Evolutionary conservation across 2,888 invertebrate species (phyloP), one percentile per base, ranked within the genome.

Genomic region (Orchesella flavescens): DNA sequence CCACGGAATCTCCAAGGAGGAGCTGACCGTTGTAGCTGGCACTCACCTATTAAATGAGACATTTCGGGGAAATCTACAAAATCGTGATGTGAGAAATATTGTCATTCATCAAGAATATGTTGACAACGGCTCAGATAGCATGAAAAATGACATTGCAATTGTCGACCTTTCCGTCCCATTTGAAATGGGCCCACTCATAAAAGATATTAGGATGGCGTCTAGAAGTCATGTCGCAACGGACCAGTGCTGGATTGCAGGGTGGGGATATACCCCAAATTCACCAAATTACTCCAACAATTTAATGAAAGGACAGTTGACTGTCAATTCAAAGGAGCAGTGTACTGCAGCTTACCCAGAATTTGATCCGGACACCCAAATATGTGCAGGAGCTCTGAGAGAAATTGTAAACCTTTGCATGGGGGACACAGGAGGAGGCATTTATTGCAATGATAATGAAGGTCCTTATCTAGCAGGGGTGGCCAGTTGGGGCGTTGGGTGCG

Each of bases 171-270:
- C 3, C 17, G 1, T 1, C 0, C 71, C 78, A 34, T 78, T 78
- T n/a, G 44, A 46, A 9, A 12, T 4, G n/a, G n/a, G 19, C 5
- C 10, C 46, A 10, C n/a, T 12, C 7, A 55, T 78, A 5, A 3
- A 9, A 7, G 5, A 46, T 0, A 21, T 78, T 3, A n/a, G 17
- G 57, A 13, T 69, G n/a, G 44, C 77, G 4, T 15, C 34, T 1
- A 21, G 55, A 55, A 1, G 43, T 55, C 49, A 69, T 10, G 1
- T 1, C 1, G 3, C 55, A 13, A 53, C 69, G 0, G 53, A 53
- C 57, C 24, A 46, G 53, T 78, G 78, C 24, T 2, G 13, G 0
- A 71, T 78, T 24, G 71, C 63, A 1, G 78, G 78, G 9, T 78
- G 78, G 78, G 78, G 78, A 5, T 3, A 21, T 4, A 44, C 44